A percentile compares a stretch with the other conserved stretches of the same genome.
Conservation (phyloP, 2,113 vertebrate species). For the Melanerpes formicivorus region DNA sequence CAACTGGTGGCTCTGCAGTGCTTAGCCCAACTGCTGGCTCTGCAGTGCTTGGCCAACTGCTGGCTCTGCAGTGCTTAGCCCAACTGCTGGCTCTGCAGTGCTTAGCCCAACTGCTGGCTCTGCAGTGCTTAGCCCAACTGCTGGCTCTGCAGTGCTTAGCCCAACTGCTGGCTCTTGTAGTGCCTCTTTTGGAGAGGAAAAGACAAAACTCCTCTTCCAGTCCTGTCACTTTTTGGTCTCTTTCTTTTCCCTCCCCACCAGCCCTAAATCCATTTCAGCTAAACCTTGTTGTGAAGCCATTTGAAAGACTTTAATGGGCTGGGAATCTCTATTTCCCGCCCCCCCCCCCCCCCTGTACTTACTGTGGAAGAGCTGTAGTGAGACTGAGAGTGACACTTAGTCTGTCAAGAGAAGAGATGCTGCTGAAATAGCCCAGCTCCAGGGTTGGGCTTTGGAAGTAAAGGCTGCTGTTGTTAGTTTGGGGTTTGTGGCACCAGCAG, state of each 20-base stretch:
- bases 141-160: neutral
- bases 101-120: neutral
- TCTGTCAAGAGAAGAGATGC: conserved; percentile 34
- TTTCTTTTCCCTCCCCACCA: neutral
- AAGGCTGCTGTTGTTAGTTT: conserved; percentile 30
- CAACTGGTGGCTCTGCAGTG: too few relatives aligned
- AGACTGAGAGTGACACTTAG: conserved; percentile 61
- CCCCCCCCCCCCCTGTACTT: too few relatives aligned
- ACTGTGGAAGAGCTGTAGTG: conserved; percentile 35
- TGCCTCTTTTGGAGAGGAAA: neutral
- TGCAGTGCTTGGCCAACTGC: too few relatives aligned
- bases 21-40: too few relatives aligned
- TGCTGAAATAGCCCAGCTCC: too few relatives aligned
- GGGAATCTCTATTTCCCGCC: conserved; percentile 1
- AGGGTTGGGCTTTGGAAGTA: neutral
- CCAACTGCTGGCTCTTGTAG: neutral
- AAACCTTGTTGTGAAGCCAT: neutral
- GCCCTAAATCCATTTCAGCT: conserved; percentile 25
- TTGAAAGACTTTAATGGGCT: conserved; percentile 67
- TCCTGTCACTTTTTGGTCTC: neutral
- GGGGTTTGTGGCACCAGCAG: conserved; percentile 40
- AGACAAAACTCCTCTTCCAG: neutral
- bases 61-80: too few relatives aligned
- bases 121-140: neutral
- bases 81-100: too few relatives aligned